Conservation (phyloP, 1,140 invertebrate genomes). For the Drosophila eugracilis region DNA sequence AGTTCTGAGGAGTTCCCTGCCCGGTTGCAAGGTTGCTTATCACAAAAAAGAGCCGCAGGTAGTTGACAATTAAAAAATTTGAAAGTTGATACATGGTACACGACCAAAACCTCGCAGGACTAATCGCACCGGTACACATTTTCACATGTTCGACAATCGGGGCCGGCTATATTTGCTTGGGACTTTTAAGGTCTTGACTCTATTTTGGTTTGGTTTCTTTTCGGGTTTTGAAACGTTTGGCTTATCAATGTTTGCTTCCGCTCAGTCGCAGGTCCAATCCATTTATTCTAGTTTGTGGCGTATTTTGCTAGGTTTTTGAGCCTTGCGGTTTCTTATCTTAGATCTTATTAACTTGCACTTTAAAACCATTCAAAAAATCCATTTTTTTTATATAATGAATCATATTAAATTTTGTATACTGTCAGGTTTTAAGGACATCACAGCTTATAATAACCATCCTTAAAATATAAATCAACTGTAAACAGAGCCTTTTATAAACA, state of each 20-base stretch:
- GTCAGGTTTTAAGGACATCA: too few relatives aligned
- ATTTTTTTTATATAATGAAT: slow-evolving; percentile 16
- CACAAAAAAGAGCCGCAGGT: slow-evolving; percentile 42
- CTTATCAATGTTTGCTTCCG: slow-evolving; percentile 77
- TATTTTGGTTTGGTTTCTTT: slow-evolving; percentile 22
- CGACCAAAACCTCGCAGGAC: slow-evolving; percentile 3
- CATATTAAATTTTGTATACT: too few relatives aligned
- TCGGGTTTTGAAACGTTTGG: slow-evolving; percentile 15
- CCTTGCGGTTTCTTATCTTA: not conserved
- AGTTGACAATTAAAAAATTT: slow-evolving; percentile 65
- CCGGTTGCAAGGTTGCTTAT: too few relatives aligned
- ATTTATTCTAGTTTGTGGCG: slow-evolving; percentile 8
- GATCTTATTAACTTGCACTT: slow-evolving; percentile 5
- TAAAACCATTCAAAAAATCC: not conserved
- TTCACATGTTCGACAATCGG: slow-evolving; percentile 61
- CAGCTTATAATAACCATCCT: too few relatives aligned
- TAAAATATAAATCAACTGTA: too few relatives aligned
- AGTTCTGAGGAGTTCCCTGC: too few relatives aligned
- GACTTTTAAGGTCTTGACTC: slow-evolving; percentile 35
- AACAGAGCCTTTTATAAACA: too few relatives aligned
- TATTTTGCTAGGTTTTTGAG: not conserved
- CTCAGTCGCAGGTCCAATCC: slow-evolving; percentile 3
- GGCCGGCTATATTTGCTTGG: slow-evolving; percentile 35
- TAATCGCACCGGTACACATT: slow-evolving; percentile 63
- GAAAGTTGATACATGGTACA: slow-evolving; percentile 50